Evolutionary conservation across 2,113 vertebrate genomes (phyloP), one percentile per base, ranked within the genome.

Genomic region (Marmota flaviventris): DNA sequence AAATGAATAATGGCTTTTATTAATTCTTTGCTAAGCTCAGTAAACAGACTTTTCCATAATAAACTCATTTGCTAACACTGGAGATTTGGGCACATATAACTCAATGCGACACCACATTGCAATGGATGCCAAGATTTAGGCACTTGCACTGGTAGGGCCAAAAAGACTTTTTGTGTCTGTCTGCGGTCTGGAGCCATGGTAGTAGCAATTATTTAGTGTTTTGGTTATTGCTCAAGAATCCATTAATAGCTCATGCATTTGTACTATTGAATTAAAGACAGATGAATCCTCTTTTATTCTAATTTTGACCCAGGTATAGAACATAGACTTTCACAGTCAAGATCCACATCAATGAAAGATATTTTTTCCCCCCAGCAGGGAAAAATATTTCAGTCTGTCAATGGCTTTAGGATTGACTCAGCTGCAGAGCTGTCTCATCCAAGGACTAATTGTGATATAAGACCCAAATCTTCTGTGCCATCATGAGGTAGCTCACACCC

Each of bases 71-170:
- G 25, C 14, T 97, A 42, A 75, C 32, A 42, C 16, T 56, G 18
- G 16, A 20, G 65, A 61, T 45, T n/a, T 45, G 34, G 29, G 37
- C 6, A 34, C 25, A 61, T 58, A 32, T 53, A 18, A 9, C 20
- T 63, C 0, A 5, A 4, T 39, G 34, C 3, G 29, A 79, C 25
- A 70, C 9, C 7, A 9, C 45, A 16, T 18, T 45, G 1, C 1
- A 45, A 7, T 22, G 27, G 48, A 11, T 39, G 73, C 20, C 25
- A 25, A n/a, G 4, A 25, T 1, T 25, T 12, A 58, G 42, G 37
- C 14, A 12, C 34, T 70, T 32, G 11, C 29, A 85, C 4, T 65
- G 79, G 4, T 32, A 37, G 37, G 56, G 24, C 12, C 78, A 78
- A 78, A 29, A 24, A 42, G 18, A 45, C n/a, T 39, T 85, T 56